Evolutionary conservation across 2,113 vertebrate genomes (phyloP).

Genomic region (Pontoporia blainvillei): DNA sequence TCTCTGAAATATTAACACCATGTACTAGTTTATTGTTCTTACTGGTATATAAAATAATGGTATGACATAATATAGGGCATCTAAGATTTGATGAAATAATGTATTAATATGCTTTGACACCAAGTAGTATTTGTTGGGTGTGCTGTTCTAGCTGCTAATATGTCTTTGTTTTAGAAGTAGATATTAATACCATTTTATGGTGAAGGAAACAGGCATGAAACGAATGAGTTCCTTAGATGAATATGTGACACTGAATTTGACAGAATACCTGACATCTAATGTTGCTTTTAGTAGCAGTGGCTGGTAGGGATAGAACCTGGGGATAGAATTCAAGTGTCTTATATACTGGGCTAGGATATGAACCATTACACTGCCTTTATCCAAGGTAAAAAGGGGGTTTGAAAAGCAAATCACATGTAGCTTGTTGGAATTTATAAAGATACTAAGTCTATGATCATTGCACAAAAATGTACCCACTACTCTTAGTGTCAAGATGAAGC

Average conservation of each 20-base stretch:
- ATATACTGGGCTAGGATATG: neutral
- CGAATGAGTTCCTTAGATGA: neutral
- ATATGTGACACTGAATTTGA: neutral
- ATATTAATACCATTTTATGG: conserved; percentile 7
- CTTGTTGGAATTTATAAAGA: neutral
- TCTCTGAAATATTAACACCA: conserved; percentile 1
- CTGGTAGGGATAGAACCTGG: neutral
- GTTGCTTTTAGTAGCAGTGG: neutral
- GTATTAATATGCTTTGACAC: neutral
- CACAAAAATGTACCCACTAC: neutral
- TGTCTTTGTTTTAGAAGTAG: conserved; percentile 17
- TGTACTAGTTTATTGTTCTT: neutral
- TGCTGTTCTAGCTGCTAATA: neutral
- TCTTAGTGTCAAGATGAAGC: neutral
- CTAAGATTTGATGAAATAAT: neutral
- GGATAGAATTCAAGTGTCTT: neutral
- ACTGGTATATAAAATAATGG: neutral
- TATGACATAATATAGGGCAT: neutral
- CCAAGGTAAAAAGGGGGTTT: neutral
- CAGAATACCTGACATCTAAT: neutral
- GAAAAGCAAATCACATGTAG: neutral
- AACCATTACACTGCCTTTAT: neutral
- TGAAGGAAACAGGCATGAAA: neutral
- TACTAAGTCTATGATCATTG: neutral
- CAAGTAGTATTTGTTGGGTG: neutral